Conservation (phyloP, 2,797 vertebrate genomes). For the Gadopsis bispinosus region DNA sequence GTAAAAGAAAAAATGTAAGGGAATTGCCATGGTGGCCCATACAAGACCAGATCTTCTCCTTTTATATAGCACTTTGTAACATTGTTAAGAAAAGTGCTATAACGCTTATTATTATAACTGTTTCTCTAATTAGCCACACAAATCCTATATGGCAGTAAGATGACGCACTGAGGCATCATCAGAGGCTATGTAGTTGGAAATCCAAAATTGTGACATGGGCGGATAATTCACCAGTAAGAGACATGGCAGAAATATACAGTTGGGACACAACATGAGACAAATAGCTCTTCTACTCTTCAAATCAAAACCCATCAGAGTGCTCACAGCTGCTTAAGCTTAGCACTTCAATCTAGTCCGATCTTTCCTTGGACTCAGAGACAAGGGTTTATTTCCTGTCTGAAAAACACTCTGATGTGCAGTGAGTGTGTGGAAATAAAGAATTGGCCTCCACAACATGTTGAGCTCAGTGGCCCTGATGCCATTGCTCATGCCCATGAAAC, state of each 20-base stretch:
- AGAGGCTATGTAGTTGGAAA: slow-evolving; percentile 1
- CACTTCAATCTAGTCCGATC: slow-evolving; percentile 53
- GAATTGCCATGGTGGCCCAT: neutral
- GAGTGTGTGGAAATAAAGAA: slow-evolving; percentile 29
- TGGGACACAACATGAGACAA: slow-evolving; percentile 19
- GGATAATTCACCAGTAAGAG: slow-evolving; percentile 19
- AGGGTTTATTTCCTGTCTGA: slow-evolving; percentile 60
- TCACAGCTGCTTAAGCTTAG: slow-evolving; percentile 63
- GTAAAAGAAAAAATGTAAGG: too few relatives aligned
- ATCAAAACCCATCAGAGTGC: slow-evolving; percentile 51
- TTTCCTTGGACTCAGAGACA: slow-evolving; percentile 48
- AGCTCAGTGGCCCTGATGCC: slow-evolving; percentile 4
- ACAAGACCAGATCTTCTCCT: neutral
- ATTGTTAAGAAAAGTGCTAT: too few relatives aligned
- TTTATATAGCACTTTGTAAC: too few relatives aligned
- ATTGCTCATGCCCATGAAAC: neutral
- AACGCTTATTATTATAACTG: neutral
- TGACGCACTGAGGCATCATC: neutral
- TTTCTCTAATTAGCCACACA: neutral
- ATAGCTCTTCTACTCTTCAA: slow-evolving; percentile 31
- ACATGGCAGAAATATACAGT: slow-evolving; percentile 33
- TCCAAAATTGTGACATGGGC: slow-evolving; percentile 8
- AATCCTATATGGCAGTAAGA: neutral
- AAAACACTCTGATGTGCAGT: slow-evolving; percentile 49
- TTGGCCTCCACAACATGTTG: slow-evolving; percentile 21